Conservation (phyloP, 2,113 vertebrate species). For the Cephalopterus ornatus region DNA sequence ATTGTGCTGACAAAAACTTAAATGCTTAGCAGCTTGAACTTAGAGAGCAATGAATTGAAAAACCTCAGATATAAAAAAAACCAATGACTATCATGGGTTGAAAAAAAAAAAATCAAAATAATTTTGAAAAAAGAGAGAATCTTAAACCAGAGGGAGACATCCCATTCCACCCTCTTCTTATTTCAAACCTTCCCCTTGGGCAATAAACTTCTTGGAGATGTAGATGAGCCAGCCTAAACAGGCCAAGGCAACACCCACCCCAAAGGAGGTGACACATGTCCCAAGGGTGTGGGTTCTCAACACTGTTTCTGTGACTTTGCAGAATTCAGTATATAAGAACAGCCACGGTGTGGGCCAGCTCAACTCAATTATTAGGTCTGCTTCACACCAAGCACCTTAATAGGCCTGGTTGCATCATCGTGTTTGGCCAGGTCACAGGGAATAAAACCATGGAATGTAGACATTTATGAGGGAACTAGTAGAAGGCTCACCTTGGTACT, state of each 20-base stretch:
- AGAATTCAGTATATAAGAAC: not conserved
- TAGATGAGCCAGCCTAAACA: not conserved
- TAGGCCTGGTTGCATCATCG: not conserved
- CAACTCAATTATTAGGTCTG: not conserved
- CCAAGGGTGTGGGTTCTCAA: fast-evolving
- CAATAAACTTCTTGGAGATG: not conserved
- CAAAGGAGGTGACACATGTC: fast-evolving
- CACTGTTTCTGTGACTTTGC: not conserved
- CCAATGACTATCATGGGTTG: not conserved
- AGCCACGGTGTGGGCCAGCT: fast-evolving
- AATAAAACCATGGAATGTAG: not conserved
- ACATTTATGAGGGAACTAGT: not conserved
- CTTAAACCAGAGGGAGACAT: not conserved
- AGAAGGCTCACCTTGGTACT: not conserved
- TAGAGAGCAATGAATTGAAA: not conserved
- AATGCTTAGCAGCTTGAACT: not conserved
- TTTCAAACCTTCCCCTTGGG: not conserved
- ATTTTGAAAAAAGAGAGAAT: too few species aligned
- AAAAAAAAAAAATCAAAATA: not conserved
- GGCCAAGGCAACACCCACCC: not conserved
- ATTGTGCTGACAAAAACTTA: not conserved
- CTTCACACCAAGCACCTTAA: not conserved
- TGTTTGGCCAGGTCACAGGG: fast-evolving
- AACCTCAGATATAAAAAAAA: not conserved
- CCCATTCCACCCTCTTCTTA: not conserved